A percentile compares a stretch with the other conserved stretches of the same genome.
phyloP scores from a whole-genome alignment of 2,113 vertebrate genomes.

The Climacteris rufus region DNA sequence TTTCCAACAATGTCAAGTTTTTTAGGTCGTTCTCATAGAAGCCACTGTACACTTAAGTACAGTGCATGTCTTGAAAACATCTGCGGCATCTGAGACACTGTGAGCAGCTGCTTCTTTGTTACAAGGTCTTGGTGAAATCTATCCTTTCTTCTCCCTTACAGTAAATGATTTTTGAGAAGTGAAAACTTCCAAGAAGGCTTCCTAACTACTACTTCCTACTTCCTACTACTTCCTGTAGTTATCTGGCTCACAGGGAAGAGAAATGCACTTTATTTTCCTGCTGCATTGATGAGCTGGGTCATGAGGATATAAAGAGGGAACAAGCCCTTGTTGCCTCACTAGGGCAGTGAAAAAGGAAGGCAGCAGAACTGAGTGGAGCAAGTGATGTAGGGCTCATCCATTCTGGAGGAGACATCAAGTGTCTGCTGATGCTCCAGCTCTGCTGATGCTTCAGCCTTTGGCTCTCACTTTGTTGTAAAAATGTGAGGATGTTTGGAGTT shows the following conservation, averaged over 20 bases:
- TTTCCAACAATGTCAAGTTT: background rate
- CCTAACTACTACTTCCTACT: too few relatives aligned
- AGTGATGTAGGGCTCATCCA: background rate
- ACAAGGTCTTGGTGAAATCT: background rate
- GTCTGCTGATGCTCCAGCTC: background rate
- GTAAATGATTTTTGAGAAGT: background rate
- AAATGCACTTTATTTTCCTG: background rate
- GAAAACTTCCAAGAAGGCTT: background rate
- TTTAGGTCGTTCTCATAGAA: background rate
- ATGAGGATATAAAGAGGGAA: background rate
- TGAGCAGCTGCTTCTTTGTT: background rate
- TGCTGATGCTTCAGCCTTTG: background rate
- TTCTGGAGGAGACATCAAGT: background rate
- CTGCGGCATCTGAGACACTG: background rate
- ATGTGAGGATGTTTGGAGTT: background rate
- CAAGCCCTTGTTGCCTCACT: rapidly evolving
- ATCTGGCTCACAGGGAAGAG: background rate
- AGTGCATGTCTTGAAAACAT: background rate
- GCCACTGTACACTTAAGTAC: background rate
- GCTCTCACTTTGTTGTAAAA: background rate
- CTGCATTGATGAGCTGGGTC: background rate
- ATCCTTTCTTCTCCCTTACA: background rate
- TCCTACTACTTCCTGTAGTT: too few relatives aligned
- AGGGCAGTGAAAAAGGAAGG: background rate
- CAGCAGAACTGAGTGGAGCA: background rate